Percentiles rank a stretch among this genome's conserved stretches.
phyloP scores from a whole-genome alignment of 2,888 invertebrate species.

The Malthinus flaveolus region DNA sequence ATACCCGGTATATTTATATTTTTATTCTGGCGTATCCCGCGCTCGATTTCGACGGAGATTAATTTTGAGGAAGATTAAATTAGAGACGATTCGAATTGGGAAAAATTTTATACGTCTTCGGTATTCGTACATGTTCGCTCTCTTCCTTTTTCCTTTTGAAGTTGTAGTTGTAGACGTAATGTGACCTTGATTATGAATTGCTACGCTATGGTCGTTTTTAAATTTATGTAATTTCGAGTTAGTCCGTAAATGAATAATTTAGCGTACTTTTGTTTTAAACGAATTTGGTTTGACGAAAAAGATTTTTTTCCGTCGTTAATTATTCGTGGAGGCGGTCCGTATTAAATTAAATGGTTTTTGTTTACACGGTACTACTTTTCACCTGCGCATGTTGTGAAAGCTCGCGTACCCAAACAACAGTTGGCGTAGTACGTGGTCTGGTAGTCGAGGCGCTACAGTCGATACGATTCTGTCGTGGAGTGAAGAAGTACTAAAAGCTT shows the following conservation, averaged over 20 bases:
- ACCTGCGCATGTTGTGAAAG: constrained; percentile 48
- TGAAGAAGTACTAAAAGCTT: constrained; percentile 15
- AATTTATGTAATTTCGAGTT: constrained; percentile 18
- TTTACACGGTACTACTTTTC: constrained; percentile 51
- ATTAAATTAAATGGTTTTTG: constrained; percentile 27
- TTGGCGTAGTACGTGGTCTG: constrained; percentile 43
- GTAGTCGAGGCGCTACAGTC: constrained; percentile 28
- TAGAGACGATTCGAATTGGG: too few species aligned
- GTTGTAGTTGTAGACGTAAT: constrained; percentile 39
- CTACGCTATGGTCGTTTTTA: constrained; percentile 34
- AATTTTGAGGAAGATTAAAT: too few species aligned
- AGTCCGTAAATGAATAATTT: neutral
- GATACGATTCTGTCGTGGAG: constrained; percentile 14
- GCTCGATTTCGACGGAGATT: too few species aligned
- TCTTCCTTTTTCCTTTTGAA: too few species aligned
- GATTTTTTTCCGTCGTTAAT: too few species aligned
- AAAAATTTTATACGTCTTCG: too few species aligned
- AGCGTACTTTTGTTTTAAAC: neutral
- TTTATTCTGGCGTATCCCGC: too few species aligned
- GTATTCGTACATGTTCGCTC: too few species aligned
- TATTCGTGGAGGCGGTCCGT: too few species aligned
- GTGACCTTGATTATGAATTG: constrained; percentile 47
- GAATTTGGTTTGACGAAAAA: too few species aligned
- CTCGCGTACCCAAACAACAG: constrained; percentile 50
- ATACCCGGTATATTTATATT: too few species aligned